These are phyloP conservation scores for Pegoplata infirma DNA, from an alignment of 2,888 invertebrate species.

Conservation along the genomic window DNA sequence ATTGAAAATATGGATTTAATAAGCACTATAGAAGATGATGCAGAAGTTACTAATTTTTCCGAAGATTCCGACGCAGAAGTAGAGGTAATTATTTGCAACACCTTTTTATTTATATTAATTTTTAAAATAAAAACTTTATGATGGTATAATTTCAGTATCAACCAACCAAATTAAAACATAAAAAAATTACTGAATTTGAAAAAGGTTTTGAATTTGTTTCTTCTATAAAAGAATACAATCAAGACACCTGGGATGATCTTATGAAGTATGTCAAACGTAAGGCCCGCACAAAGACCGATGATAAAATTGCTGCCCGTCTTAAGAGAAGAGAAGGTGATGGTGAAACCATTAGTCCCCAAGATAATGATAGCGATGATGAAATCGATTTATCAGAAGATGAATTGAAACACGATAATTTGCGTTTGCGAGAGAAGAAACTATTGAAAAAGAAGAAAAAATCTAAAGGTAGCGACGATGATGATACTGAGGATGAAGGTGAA, in stretches of 20 bases:
- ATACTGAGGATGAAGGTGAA: slow-evolving; percentile 79
- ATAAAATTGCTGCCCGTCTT: slow-evolving; percentile 85
- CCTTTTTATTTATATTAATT: neutral
- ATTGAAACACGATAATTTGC: slow-evolving; percentile 84
- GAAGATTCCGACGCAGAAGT: slow-evolving; percentile 89
- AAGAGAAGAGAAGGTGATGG: slow-evolving; percentile 78
- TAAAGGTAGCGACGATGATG: slow-evolving; percentile 74
- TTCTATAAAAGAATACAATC: slow-evolving; percentile 87
- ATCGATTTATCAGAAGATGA: slow-evolving; percentile 86
- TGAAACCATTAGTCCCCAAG: slow-evolving; percentile 79
- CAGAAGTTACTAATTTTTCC: slow-evolving; percentile 88
- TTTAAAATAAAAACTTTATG: no score
- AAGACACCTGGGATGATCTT: slow-evolving; percentile 89
- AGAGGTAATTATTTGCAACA: slow-evolving; percentile 80
- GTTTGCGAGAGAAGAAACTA: slow-evolving; percentile 82
- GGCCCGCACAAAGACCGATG: slow-evolving; percentile 89
- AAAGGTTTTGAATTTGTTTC: slow-evolving; percentile 89
- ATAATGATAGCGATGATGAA: slow-evolving; percentile 79
- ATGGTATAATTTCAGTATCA: slow-evolving; percentile 82
- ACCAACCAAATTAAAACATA: slow-evolving; percentile 87
- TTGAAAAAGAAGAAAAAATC: slow-evolving; percentile 79
- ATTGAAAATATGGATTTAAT: slow-evolving; percentile 81
- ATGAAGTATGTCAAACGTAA: slow-evolving; percentile 89
- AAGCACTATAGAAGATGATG: slow-evolving; percentile 90
- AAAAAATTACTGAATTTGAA: slow-evolving; percentile 86